Base-by-base conservation (phyloP, 2,888 invertebrate species). In the Melanostoma mellinum region DNA sequence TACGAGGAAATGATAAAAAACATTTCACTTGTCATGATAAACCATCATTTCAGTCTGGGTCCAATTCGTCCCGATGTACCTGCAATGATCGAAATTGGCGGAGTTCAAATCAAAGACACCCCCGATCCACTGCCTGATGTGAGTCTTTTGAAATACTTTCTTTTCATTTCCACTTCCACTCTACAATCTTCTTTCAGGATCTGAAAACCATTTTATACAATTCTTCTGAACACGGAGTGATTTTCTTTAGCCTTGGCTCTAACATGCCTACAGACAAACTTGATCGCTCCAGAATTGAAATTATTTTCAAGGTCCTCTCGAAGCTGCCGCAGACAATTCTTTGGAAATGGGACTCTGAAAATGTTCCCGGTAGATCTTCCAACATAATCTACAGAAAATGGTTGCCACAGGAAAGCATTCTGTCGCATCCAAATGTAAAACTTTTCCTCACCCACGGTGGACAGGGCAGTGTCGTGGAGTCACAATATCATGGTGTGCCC, bases 401-500 rank as follows among this genome's bases (percentile, higher is more conserved):
- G 56, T n/a, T 58, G 4, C 56, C 56, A 9, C 56, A 60, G 10
- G 42, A 94, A 87, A 95, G 95, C 89, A 93, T 96, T 87, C 91
- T 96, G 74, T 94, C 95, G 46, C 95, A 95, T 88, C 93, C 93
- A 4, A 95, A 94, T 89, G 92, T 95, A 36, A 93, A 93, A 42
- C 44, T 86, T 3, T 87, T 87, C 55, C 76, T 87, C 4, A 85
- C 86, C 0, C 86, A 85, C 32, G 84, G 88, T 30, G 96, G 95
- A 20, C 91, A 95, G 0, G 92, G 95, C 46, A 95, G 95, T 87
- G 94, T 95, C 92, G 95, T 94, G 88, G 95, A 96, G 89, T 94
- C 95, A 0, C 95, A 95, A 35, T 95, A 94, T 90, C 95, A 95
- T 87, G 95, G 94, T 3, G 94, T 95, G 0, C 95, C 95, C 0